A percentile compares a stretch with the other conserved stretches of the same genome.
Conservation (phyloP, 2,888 invertebrate species). For the Sminthurinus aureus region DNA sequence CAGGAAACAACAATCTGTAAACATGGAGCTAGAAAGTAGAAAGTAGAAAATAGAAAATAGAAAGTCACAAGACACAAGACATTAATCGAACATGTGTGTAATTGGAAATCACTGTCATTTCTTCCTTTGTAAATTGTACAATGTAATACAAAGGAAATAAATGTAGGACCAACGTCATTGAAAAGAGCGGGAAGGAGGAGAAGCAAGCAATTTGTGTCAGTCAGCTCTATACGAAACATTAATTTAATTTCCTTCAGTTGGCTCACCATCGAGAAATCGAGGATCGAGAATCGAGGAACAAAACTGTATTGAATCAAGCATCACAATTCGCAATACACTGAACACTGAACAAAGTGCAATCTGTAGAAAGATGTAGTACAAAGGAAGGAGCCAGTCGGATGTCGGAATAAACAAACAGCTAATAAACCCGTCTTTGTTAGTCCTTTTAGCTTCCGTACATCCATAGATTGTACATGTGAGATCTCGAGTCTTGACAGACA, state of each 20-base stretch:
- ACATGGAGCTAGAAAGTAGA: neutral
- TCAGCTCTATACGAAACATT: neutral
- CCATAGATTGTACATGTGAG: too few relatives aligned
- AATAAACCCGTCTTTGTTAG: too few relatives aligned
- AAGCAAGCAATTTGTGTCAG: neutral
- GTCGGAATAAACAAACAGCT: too few relatives aligned
- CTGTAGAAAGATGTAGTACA: too few relatives aligned
- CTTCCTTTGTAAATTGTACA: neutral
- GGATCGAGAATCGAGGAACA: neutral
- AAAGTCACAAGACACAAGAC: neutral
- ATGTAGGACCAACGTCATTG: neutral
- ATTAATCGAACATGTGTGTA: neutral
- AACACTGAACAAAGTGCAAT: neutral
- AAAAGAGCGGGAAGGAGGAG: neutral
- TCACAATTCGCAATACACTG: neutral
- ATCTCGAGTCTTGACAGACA: too few relatives aligned
- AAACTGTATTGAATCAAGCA: neutral
- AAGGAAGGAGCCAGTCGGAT: too few relatives aligned
- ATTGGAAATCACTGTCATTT: slow-evolving; percentile 1
- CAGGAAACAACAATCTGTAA: neutral
- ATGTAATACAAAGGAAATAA: neutral
- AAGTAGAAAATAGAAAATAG: neutral
- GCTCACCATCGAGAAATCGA: neutral
- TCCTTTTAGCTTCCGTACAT: too few relatives aligned
- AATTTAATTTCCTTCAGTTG: neutral